Conservation (phyloP, 2,113 vertebrate genomes). For the Vicugna pacos region DNA sequence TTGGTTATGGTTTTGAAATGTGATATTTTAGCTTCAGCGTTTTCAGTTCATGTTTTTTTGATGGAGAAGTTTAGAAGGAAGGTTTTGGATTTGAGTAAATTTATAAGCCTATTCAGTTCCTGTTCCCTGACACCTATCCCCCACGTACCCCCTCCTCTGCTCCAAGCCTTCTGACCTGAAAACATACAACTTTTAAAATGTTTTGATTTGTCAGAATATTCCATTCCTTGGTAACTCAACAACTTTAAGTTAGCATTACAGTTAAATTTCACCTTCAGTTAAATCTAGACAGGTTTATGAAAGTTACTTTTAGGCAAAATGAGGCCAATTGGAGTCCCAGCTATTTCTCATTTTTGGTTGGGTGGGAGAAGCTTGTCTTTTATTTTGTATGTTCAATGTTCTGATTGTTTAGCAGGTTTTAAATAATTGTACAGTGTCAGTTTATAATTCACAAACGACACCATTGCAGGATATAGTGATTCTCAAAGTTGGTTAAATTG, state of each 20-base stretch:
- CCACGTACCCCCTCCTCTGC: neutral
- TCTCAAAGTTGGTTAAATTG: constrained; percentile 30
- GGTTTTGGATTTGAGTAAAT: neutral
- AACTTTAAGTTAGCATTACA: constrained; percentile 12
- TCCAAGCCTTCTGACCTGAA: neutral
- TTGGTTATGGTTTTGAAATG: neutral
- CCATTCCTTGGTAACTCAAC: neutral
- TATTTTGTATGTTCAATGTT: neutral
- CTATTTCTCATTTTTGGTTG: neutral
- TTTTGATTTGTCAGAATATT: neutral
- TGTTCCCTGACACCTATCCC: neutral
- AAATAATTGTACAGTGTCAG: neutral
- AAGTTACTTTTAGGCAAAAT: neutral
- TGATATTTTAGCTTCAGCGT: neutral
- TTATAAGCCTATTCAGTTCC: neutral
- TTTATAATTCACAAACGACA: neutral
- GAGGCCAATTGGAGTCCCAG: neutral
- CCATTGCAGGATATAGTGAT: neutral
- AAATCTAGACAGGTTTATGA: neutral
- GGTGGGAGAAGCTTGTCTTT: neutral
- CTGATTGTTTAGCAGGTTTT: constrained; percentile 12
- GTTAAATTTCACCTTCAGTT: constrained; percentile 13
- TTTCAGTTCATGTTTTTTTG: neutral
- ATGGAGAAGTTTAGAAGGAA: neutral
- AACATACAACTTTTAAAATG: neutral